A percentile compares a stretch with the other conserved stretches of the same genome.
These are phyloP conservation scores for Silurus aristotelis DNA, from an alignment of 2,797 vertebrate genomes.

Conservation along the genomic window DNA sequence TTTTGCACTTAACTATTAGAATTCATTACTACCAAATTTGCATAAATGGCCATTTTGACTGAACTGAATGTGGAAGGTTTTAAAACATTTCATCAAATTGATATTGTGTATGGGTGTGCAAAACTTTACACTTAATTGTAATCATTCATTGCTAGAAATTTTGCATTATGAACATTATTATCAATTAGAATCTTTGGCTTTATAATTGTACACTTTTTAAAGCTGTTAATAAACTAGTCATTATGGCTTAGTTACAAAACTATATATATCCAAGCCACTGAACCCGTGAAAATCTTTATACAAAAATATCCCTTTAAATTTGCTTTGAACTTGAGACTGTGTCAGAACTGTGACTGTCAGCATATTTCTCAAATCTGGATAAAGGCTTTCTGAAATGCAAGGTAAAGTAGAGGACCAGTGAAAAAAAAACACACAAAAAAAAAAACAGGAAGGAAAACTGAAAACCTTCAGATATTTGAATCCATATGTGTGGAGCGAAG, in stretches of 20 bases:
- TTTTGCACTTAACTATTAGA: background rate
- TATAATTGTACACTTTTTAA: no score
- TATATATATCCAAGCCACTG: background rate
- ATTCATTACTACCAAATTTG: background rate
- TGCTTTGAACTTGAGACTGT: background rate
- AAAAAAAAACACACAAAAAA: background rate
- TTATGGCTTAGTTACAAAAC: no score
- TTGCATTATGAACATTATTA: background rate
- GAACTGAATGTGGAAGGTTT: no score
- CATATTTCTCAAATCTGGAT: background rate
- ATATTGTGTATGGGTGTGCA: no score
- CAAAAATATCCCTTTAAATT: background rate
- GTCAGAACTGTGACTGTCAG: background rate
- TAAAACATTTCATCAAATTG: no score
- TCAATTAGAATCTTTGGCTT: background rate
- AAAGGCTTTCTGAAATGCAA: background rate
- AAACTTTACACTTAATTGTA: background rate
- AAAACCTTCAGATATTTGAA: background rate
- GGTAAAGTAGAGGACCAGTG: background rate
- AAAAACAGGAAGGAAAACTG: background rate
- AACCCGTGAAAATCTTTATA: background rate
- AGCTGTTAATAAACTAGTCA: no score
- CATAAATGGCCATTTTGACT: background rate
- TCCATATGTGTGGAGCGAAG: conserved; percentile 14
- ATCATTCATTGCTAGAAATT: background rate